Base-by-base conservation (phyloP, 2,888 invertebrate genomes). In the Sphaerophoria rueppellii region DNA sequence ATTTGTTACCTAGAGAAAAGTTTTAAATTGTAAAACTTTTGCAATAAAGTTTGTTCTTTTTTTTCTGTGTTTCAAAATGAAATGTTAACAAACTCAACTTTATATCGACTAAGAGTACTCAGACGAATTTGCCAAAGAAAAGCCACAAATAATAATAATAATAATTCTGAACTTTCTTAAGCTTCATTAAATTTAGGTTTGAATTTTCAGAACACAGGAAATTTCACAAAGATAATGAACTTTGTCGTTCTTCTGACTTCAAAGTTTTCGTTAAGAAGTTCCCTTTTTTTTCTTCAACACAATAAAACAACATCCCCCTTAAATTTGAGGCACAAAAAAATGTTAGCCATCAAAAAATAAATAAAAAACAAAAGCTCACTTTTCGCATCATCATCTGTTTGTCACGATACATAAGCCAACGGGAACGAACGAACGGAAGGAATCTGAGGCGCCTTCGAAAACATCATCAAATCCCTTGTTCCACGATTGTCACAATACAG, bases 1-100 rank as follows among this genome's bases (percentile, higher is more conserved):
- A 12, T 9, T n/a, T 11, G 35, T 4, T 12, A 16, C n/a, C 67
- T 58, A 14, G 37, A 63, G 52, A 58, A 52, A 82, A 77, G 55
- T 72, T 82, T 12, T 50, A 73, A 78, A 78, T 82, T 82, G 70
- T 58, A 77, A 82, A 82, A 82, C 50, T 82, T 82, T 77, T 34
- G 43, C 73, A 77, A 77, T 82, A 82, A 82, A 69, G 50, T 7
- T 34, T 69, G 43, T 40, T 46, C 12, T 4, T 9, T 4, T 2
- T 40, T 4, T 43, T 52, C 24, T 50, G 2, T 2, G 24, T 37
- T 65, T 73, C 24, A 32, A 55, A 79, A 61, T 61, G 57, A 69
- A 82, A 58, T 69, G n/a, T 63, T 76, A 60, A 72, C 35, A 69
- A 82, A 61, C n/a, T 55, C 61, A 40, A 48, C 55, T 58, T 40